Conservation (phyloP, 2,888 invertebrate genomes). For the Phaonia tiefii region DNA sequence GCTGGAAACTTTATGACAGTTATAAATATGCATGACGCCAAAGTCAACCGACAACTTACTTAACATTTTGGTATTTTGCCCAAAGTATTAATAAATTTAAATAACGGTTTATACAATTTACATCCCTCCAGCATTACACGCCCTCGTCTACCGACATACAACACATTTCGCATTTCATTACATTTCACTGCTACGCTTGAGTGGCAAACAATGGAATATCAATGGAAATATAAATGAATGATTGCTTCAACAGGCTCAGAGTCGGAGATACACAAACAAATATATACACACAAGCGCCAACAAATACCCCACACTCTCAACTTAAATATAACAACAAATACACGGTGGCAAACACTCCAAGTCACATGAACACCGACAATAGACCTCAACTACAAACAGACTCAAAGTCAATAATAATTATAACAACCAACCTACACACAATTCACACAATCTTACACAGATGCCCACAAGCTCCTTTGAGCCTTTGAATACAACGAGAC, state of each 20-base stretch:
- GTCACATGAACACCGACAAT: neutral
- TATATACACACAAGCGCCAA: neutral
- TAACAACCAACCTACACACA: constrained; percentile 29
- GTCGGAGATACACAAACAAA: neutral
- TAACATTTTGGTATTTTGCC: constrained; percentile 1
- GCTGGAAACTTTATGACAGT: neutral
- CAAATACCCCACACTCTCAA: too few relatives aligned
- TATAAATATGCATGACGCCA: neutral
- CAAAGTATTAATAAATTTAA: constrained; percentile 7
- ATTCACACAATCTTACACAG: neutral
- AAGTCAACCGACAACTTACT: neutral
- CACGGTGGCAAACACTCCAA: constrained; percentile 21
- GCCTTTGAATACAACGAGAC: constrained; percentile 38
- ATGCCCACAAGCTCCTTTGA: neutral
- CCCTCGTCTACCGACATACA: neutral
- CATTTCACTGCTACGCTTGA: constrained; percentile 39
- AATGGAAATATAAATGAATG: constrained; percentile 52
- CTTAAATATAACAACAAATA: neutral
- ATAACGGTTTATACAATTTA: neutral
- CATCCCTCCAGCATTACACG: too few relatives aligned
- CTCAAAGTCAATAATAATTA: constrained; percentile 55
- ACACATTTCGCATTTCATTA: constrained; percentile 41
- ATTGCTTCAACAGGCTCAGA: constrained; percentile 21
- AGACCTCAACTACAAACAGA: constrained; percentile 1
- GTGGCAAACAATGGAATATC: constrained; percentile 28